Evolutionary conservation across 2,888 invertebrate species (phyloP), one percentile per base, ranked within the genome.

Genomic region (Falcaria lacertinaria): DNA sequence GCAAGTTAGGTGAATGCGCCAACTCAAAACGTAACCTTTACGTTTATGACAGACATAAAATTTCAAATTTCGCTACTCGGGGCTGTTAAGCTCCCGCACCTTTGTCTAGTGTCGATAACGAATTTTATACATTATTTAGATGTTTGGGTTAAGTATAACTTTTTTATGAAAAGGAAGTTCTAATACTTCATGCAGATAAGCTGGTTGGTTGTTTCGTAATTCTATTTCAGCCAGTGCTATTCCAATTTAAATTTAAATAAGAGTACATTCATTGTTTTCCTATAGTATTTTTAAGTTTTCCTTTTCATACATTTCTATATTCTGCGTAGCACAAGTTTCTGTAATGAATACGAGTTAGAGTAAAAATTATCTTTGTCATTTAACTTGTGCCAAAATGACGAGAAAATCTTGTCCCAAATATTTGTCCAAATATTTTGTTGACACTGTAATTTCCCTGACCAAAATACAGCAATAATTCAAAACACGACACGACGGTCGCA

Each of bases 1-100:
- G 71, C 69, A 68, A 74, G 74, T 77, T 73, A 72, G 67, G 69
- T 66, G 67, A 59, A 71, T 74, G 72, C 68, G 54, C 66, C 60
- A 67, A 72, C 74, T 74, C 64, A 65, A 75, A 74, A 75, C 74
- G 69, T 74, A 79, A 78, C 78, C 78, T 76, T 67, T 64, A 60
- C 62, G 77, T 85, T 86, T 80, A 87, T 69, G 83, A 73, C 60
- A 51, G 71, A 61, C 73, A 81, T 85, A 84, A 87, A 85, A 84
- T 79, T 80, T 80, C 64, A 78, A 83, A 85, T 81, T 83, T 76
- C 63, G 65, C 75, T 69, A 70, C 74, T 79, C 74, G 66, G 61
- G 64, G 63, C 59, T 65, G 66, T 73, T 64, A 69, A 64, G 59
- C 41, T 54, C 45, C 52, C 42, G n/a, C 50, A 54, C 55, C 52